Base-by-base conservation (phyloP, 2,888 invertebrate species). In the Agrotis segetum region DNA sequence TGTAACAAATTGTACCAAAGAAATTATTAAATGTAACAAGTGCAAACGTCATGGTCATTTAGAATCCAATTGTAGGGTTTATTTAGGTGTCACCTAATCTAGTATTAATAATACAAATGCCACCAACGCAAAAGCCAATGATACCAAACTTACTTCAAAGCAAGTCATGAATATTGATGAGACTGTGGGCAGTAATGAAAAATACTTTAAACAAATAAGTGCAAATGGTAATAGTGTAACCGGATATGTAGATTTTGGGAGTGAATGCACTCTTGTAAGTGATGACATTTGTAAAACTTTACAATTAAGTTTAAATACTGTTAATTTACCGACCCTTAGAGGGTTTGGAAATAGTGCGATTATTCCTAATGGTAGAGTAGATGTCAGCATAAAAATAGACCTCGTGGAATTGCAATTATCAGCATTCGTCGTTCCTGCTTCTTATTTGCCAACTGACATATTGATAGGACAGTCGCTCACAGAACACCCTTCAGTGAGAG, bases 11-110 rank as follows among this genome's bases (percentile, higher is more conserved):
- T 52, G 52, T 21, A n/a, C 52, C 14, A 52, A 52, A 52, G 52
- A 52, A 13, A 52, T 52, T 52, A 11, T 52, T 21, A 52, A 52
- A 21, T 52, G 52, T 21, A 21, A 21, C 21, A 52, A 52, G 13
- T 52, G 52, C 52, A 52, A 21, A 21, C 52, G 52, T 52, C 52
- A 52, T 52, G 21, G 52, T 52, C 52, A 52, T 52, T 21, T 52
- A 13, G 52, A 52, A 52, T n/a, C 52, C 21, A 52, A 52, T 52
- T 52, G 52, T 17, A 47, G 47, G 47, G 47, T 47, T 47, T 47
- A 47, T 47, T 47, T 47, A 47, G 17, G 47, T 47, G 17, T 17
- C 16, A 47, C n/a, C n/a, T n/a, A 17, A 47, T 47, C 47, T 16
- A 47, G 14, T 47, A 47, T 16, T 47, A 17, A 47, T 6, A 47